phyloP scores from a whole-genome alignment of 2,113 vertebrate genomes.

The Gracilinanus agilis region DNA sequence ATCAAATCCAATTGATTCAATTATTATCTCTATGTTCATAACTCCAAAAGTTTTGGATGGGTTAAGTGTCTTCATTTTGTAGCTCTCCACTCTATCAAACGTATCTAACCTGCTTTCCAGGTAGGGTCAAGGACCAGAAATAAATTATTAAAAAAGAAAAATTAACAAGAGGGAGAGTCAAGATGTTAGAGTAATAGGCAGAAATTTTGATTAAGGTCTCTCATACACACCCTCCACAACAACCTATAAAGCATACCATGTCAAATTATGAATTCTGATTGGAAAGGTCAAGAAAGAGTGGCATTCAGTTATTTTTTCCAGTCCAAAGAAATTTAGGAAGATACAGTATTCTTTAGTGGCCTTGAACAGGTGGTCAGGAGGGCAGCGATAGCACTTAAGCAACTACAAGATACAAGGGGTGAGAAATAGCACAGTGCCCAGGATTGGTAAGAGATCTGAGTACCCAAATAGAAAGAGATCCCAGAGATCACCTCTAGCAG shows the following conservation, averaged over 20 bases:
- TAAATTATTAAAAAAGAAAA: background rate
- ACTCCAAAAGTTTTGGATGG: background rate
- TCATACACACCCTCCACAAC: background rate
- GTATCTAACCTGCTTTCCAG: background rate
- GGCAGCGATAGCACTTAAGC: background rate
- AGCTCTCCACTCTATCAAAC: background rate
- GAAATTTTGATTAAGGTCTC: background rate
- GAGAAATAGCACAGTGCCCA: too few species aligned
- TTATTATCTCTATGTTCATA: too few species aligned
- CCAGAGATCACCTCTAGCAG: fast-evolving
- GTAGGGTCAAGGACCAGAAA: background rate
- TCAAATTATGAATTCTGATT: background rate
- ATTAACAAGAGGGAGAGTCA: background rate
- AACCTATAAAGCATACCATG: background rate
- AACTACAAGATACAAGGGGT: background rate
- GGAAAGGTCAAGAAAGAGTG: background rate
- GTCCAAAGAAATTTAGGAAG: background rate
- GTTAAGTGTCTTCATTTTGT: background rate
- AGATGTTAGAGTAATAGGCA: background rate
- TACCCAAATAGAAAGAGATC: background rate
- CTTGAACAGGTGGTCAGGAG: background rate
- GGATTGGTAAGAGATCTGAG: background rate
- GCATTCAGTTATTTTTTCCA: background rate
- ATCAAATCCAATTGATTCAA: background rate
- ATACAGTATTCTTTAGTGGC: background rate